Base-by-base conservation (phyloP, 2,797 vertebrate species). In the Phataginus tricuspis region DNA sequence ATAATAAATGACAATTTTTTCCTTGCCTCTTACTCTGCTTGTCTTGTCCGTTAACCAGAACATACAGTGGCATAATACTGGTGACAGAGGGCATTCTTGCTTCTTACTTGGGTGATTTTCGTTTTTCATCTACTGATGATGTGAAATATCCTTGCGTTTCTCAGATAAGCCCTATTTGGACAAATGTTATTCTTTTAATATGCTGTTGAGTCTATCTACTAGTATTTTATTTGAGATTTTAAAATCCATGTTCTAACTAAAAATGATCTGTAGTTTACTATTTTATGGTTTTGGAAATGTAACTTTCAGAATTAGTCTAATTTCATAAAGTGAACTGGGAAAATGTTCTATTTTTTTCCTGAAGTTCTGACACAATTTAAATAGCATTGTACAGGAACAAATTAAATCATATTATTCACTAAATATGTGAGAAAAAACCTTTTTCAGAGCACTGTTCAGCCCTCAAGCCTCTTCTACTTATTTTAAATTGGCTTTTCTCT, bases 161-260 rank as follows among this genome's bases (percentile, higher is more conserved):
- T 77, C n/a, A 42, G 39, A 39, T 77, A 51, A 84, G 59, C 37
- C 31, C 12, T 74, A 69, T 77, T 53, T 59, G 69, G 39, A 39
- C 69, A 84, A 84, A 77, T 31, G 59, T 59, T 61, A 68, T 77
- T 77, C 39, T 75, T 75, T 89, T 66, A 51, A 75, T 51, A 75
- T 72, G 19, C 29, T 45, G 13, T 42, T 78, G 51, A 83, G 61
- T 69, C 69, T 31, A 84, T 31, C 51, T 53, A 85, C 27, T 39
- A 61, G 8, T 77, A 69, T 85, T 94, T 90, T 87, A 71, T 72
- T 63, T 94, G 25, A 61, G n/a, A 61, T 90, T 61, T 90, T 51
- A 51, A 94, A 69, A 77, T 42, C 53, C 18, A 68, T 75, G 14
- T 90, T 68, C 21, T 94, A 90, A 84, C 51, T 84, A 15, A 90